Evolutionary conservation across 1,140 invertebrate species (phyloP), one percentile per base, ranked within the genome.

Genomic region (Anastrepha ludens): DNA sequence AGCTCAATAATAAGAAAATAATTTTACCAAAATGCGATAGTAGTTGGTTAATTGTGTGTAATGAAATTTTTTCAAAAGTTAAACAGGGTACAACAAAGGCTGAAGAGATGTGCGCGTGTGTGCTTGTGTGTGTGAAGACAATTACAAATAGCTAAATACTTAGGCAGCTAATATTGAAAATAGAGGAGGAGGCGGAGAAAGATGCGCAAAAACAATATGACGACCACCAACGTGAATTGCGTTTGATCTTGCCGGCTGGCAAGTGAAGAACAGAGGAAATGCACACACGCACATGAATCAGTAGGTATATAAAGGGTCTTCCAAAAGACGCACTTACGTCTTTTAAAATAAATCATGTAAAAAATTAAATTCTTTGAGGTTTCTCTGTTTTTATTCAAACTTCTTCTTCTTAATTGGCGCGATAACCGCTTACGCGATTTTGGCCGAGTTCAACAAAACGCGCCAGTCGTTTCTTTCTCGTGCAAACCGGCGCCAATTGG

Each of bases 121-220:
- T 44, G 67, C 11, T 41, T 55, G 47, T 81, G 74, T 17, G 74
- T 81, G 74, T 81, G 74, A 29, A 81, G 74, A 8, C 74, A 81
- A 81, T 81, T 81, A 81, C 74, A 81, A 81, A 9, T 17, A 55
- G 47, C 74, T 81, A 81, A 81, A 81, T 81, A 81, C 47, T 81
- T 81, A 81, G 74, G 74, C 74, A 81, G 74, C 74, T 81, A 55
- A 55, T 81, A 81, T n/a, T 7, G 47, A 55, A 50, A 29, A 47
- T 55, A 17, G 2, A 20, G 74, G 1, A 8, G 74, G 17, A 81
- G 74, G 74, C 47, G 74, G 74, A 55, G 74, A 55, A 15, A 41
- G 74, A 55, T 81, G 74, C 41, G 74, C 74, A 81, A 81, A 81
- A 81, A 81, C 74, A 81, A 81, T 81, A 55, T 29, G 47, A 81